A percentile compares a stretch with the other conserved stretches of the same genome.
Conservation (phyloP, 2,888 invertebrate genomes). For the Incurvaria masculella region DNA sequence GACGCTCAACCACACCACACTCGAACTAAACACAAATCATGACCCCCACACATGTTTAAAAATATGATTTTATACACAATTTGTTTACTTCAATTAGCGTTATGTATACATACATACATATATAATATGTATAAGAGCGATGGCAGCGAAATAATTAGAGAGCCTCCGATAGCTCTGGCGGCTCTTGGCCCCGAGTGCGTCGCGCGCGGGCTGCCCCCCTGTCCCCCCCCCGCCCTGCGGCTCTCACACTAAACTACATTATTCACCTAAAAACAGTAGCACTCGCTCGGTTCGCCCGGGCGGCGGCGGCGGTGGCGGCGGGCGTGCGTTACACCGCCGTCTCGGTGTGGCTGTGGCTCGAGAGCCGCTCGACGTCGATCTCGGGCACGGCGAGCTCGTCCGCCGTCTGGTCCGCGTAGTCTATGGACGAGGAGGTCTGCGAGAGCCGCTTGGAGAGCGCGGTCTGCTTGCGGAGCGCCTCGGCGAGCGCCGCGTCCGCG, state of each 20-base stretch:
- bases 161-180: conserved; percentile 10
- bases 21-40: not conserved
- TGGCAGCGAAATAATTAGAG: conserved; percentile 33
- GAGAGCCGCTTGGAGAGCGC: conserved; percentile 89
- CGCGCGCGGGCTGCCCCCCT: conserved; percentile 5
- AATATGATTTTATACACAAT: conserved; percentile 42
- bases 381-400: conserved; percentile 87
- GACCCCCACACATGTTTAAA: conserved; percentile 21
- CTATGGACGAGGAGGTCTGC: conserved; percentile 83
- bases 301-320: conserved; percentile 10
- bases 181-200: conserved; percentile 13
- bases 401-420: conserved; percentile 86
- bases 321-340: conserved; percentile 73
- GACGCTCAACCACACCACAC: not conserved
- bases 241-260: not conserved
- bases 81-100: conserved; percentile 18
- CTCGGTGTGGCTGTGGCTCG: conserved; percentile 92
- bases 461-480: conserved; percentile 91
- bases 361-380: conserved; percentile 89
- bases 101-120: conserved; percentile 13
- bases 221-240: conserved; percentile 11
- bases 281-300: conserved; percentile 8
- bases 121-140: conserved; percentile 30
- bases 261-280: not conserved
- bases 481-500: conserved; percentile 88